A percentile compares a stretch with the other conserved stretches of the same genome.
These are phyloP conservation scores for Erythrocercus mccallii DNA, from an alignment of 2,113 vertebrate species.

Conservation along the genomic window DNA sequence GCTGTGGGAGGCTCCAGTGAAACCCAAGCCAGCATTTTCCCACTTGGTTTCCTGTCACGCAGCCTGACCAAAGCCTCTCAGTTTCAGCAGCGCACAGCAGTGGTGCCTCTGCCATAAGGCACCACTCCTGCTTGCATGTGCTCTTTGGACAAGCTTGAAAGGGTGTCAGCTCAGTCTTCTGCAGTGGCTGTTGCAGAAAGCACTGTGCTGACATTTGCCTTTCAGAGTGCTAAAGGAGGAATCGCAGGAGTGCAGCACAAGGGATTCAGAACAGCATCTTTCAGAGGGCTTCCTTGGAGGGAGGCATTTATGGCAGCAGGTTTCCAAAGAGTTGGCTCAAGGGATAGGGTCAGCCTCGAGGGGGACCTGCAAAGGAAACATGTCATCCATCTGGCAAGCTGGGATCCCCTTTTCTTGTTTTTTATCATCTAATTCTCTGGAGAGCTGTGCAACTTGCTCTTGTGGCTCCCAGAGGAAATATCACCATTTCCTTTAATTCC, in stretches of 20 bases:
- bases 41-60: constrained; percentile 25
- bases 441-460: background rate
- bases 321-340: background rate
- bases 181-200: background rate
- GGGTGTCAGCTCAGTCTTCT: background rate
- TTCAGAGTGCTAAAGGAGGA: background rate
- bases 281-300: background rate
- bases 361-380: background rate
- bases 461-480: background rate
- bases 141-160: background rate
- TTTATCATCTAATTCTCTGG: background rate
- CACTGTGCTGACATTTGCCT: constrained; percentile 4
- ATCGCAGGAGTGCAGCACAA: background rate
- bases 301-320: background rate
- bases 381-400: background rate
- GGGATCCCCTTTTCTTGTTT: background rate
- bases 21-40: background rate
- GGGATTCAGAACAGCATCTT: background rate
- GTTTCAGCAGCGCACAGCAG: background rate
- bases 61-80: constrained; percentile 15
- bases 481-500: background rate
- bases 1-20: background rate
- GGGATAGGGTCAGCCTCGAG: background rate
- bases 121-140: background rate
- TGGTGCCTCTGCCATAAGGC: background rate